A percentile compares a stretch with the other conserved stretches of the same genome.
These are phyloP conservation scores for Psammodynastes pulverulentus DNA, from an alignment of 2,113 vertebrate genomes.

Conservation along the genomic window DNA sequence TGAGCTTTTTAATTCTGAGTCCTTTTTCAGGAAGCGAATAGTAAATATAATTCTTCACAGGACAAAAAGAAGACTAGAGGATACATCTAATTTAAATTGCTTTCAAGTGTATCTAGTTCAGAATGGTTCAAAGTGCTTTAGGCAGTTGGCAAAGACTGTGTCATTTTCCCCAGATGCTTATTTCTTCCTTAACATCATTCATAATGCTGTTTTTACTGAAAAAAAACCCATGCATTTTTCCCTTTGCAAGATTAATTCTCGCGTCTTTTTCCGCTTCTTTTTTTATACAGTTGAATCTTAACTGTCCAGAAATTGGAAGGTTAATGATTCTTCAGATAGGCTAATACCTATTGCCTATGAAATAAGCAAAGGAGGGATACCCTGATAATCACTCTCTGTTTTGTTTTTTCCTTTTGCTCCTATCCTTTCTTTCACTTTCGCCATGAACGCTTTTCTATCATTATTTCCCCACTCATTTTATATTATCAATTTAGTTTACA, in stretches of 20 bases:
- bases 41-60: not conserved
- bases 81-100: not conserved
- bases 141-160: not conserved
- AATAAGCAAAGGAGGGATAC: not conserved
- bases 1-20: not conserved
- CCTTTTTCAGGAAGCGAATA: conserved; percentile 1
- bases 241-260: not conserved
- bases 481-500: not conserved
- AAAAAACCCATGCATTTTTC: not conserved
- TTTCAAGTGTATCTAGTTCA: not conserved
- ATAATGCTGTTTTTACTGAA: not conserved
- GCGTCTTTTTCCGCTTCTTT: not conserved
- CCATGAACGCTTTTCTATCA: not conserved
- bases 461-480: not conserved
- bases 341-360: conserved; percentile 1
- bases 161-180: not conserved
- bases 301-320: not conserved
- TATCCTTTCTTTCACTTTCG: not conserved
- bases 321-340: conserved; percentile 7
- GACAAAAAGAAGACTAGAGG: not conserved
- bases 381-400: rapidly evolving
- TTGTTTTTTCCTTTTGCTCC: not conserved
- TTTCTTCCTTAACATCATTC: not conserved
- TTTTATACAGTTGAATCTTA: conserved; percentile 1
- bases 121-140: not conserved